Base-by-base conservation (phyloP, 2,888 invertebrate species). In the Meghimatium bilineatum region DNA sequence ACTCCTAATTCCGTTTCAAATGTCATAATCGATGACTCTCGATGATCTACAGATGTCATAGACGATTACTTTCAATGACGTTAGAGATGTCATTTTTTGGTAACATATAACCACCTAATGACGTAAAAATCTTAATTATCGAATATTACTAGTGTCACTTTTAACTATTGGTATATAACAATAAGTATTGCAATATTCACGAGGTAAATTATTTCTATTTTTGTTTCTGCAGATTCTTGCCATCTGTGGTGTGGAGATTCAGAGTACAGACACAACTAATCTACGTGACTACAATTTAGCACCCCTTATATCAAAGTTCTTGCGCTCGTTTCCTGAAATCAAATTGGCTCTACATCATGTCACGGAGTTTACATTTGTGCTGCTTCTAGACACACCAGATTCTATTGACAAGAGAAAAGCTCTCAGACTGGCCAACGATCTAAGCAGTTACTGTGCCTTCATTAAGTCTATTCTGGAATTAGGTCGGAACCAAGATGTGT, bases 371-470 rank as follows among this genome's bases (percentile, higher is more conserved):
- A 82, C 86, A 6, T 80, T 83, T 49, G 82, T 86, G 0, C 60
- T 83, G 23, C 63, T 80, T 23, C 83, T 77, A 49, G 82, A 84
- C 60, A 56, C 60, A 0, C 84, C 82, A 14, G 77, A 84, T 63
- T 84, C 82, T 1, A 26, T 82, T 36, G 84, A 80, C 66, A 82
- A 76, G 44, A 82, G 78, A 23, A 75, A 84, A 23, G 77, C 83
- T 29, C 77, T 86, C 60, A 80, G 72, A 17, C 52, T 86, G 29
- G 84, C 77, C 14, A 72, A 82, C 1, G 86, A 86, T 72, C 76
- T 86, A 23, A 71, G 74, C 17, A 80, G 82, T n/a, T 83, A 82
- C 77, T 86, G 86, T 67, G 71, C 67, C 63, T 86, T 86, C 69
- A 52, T 71, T 3, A 76, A 66, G 32, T 85, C 86, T 52, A 49